A percentile compares a stretch with the other conserved stretches of the same genome.
Conservation (phyloP, 2,113 vertebrate genomes). For the Oceanodroma tethys region DNA sequence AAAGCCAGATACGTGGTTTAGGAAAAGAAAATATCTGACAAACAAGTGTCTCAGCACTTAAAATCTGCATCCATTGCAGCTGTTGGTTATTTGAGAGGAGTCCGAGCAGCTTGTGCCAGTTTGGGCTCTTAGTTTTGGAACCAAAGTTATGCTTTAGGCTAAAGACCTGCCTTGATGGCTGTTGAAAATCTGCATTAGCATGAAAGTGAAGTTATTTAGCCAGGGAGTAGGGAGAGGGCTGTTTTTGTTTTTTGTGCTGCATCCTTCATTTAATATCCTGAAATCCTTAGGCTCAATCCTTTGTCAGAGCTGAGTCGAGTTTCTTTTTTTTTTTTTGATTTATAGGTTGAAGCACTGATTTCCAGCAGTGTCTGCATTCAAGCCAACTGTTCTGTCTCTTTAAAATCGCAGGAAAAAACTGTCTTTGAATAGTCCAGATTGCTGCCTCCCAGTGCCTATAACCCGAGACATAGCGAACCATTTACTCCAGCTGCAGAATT, state of each 20-base stretch:
- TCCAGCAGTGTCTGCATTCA: background rate
- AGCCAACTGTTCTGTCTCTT: background rate
- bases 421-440: background rate
- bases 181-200: background rate
- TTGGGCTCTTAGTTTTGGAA: background rate
- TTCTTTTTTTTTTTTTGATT: background rate
- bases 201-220: background rate
- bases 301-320: background rate
- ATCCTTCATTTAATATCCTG: background rate
- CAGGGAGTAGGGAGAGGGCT: background rate
- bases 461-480: accelerated
- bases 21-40: background rate
- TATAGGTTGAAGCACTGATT: background rate
- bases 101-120: background rate
- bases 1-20: background rate
- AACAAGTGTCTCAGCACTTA: background rate
- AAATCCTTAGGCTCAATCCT: background rate
- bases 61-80: background rate
- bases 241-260: accelerated
- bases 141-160: background rate
- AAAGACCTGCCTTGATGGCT: background rate
- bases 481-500: background rate
- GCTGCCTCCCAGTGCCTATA: background rate
- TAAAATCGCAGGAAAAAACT: background rate
- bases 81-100: background rate